Evolutionary conservation across 2,888 invertebrate genomes (phyloP).

Genomic region (Cantharis flavilabris): DNA sequence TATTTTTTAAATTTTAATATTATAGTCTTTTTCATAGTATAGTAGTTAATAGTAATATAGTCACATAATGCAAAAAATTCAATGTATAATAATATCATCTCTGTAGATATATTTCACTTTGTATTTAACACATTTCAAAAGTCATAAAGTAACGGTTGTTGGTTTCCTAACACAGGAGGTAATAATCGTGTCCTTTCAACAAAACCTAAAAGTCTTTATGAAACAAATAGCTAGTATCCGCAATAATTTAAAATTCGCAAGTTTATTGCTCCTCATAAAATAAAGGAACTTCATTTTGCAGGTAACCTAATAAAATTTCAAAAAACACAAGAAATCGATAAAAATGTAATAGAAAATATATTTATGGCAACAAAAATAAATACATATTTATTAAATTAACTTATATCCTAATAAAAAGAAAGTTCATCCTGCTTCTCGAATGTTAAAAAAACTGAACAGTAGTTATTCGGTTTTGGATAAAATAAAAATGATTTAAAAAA

Average conservation of each 20-base stretch:
- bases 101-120: background rate
- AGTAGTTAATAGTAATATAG: no score
- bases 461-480: background rate
- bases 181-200: background rate
- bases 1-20: no score
- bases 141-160: background rate
- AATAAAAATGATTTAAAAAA: background rate
- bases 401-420: background rate
- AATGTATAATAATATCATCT: no score
- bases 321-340: background rate
- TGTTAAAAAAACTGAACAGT: background rate
- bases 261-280: background rate
- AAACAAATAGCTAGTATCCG: background rate
- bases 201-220: background rate
- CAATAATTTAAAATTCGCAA: background rate
- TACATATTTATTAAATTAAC: slow-evolving; percentile 25
- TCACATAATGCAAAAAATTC: no score
- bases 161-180: background rate
- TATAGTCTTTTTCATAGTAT: no score
- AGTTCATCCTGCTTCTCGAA: background rate
- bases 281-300: background rate
- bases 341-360: slow-evolving; percentile 20
- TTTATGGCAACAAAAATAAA: slow-evolving; percentile 29
- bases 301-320: background rate
- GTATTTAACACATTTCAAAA: background rate